These are phyloP conservation scores for Zaprionus nigranus DNA, from an alignment of 1,140 invertebrate species.

Conservation along the genomic window DNA sequence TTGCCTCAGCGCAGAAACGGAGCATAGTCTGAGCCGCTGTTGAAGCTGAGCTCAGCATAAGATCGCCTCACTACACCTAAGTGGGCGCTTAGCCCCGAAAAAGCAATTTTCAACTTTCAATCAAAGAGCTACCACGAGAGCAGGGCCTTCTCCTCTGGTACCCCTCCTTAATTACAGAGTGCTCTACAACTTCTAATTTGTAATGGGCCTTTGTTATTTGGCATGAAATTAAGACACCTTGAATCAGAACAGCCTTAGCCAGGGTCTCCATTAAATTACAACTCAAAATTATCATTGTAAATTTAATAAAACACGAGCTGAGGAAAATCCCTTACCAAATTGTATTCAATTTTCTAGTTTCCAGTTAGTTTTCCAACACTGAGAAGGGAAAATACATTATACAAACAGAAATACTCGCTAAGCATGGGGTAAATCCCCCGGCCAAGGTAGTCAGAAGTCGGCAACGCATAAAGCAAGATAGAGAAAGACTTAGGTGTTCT, in stretches of 20 bases:
- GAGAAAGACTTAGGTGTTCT: slow-evolving; percentile 45
- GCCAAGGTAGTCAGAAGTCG: not conserved
- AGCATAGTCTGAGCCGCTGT: slow-evolving; percentile 27
- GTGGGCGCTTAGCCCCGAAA: slow-evolving; percentile 49
- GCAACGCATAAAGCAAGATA: slow-evolving; percentile 18
- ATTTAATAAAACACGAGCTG: not conserved
- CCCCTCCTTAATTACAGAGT: slow-evolving; percentile 61
- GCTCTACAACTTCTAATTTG: slow-evolving; percentile 78
- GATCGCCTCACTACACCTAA: slow-evolving; percentile 47
- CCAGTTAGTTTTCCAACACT: slow-evolving; percentile 1
- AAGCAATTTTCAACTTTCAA: slow-evolving; percentile 77
- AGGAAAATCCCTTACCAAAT: not conserved
- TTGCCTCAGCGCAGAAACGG: slow-evolving; percentile 14
- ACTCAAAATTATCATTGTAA: not conserved
- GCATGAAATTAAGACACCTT: slow-evolving; percentile 49
- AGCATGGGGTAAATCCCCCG: not conserved
- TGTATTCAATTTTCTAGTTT: not conserved
- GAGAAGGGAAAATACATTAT: not conserved
- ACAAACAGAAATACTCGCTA: not conserved
- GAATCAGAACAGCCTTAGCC: slow-evolving; percentile 3
- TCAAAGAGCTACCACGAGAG: slow-evolving; percentile 42
- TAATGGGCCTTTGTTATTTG: slow-evolving; percentile 37
- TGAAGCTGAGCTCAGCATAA: slow-evolving; percentile 52
- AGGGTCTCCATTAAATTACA: not conserved
- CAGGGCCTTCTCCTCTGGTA: not conserved